These are phyloP conservation scores for Enteromius trimaculatus DNA, from an alignment of 2,797 vertebrate genomes.

Conservation along the genomic window DNA sequence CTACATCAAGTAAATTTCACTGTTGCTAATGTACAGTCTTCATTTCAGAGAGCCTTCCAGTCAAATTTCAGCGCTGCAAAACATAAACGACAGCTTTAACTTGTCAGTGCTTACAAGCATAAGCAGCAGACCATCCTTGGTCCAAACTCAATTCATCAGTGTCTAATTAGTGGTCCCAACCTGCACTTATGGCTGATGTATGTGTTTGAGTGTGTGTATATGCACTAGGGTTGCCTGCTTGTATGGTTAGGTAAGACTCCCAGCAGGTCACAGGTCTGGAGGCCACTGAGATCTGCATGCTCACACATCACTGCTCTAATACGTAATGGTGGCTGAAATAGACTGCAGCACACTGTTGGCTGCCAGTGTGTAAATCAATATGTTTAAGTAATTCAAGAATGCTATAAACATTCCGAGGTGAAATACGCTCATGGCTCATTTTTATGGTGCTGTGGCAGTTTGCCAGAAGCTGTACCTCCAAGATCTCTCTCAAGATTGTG, in stretches of 20 bases:
- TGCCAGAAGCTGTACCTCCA: constrained; percentile 42
- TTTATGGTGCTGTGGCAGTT: constrained; percentile 50
- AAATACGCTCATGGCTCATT: constrained; percentile 53
- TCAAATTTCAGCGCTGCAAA: background rate
- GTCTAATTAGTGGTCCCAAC: background rate
- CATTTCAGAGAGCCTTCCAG: background rate
- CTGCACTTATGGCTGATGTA: background rate
- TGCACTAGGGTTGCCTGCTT: background rate
- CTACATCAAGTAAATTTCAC: background rate
- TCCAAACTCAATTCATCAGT: background rate
- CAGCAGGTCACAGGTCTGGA: constrained; percentile 28
- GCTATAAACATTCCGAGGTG: constrained; percentile 61
- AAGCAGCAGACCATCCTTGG: background rate
- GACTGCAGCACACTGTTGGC: constrained; percentile 53
- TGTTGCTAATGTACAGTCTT: background rate
- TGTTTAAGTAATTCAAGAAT: constrained; percentile 61
- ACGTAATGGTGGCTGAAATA: constrained; percentile 63
- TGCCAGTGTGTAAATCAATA: constrained; percentile 62
- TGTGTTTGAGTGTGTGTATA: background rate
- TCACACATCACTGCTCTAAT: constrained; percentile 54
- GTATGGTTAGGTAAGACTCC: background rate
- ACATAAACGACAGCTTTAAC: background rate
- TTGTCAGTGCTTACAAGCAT: background rate
- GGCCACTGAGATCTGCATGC: constrained; percentile 60
- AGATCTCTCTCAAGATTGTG: background rate